Percentiles rank a stretch among this genome's conserved stretches.
These are phyloP conservation scores for Leptestheria dahalacensis DNA, from an alignment of 1,140 invertebrate species.

Conservation along the genomic window DNA sequence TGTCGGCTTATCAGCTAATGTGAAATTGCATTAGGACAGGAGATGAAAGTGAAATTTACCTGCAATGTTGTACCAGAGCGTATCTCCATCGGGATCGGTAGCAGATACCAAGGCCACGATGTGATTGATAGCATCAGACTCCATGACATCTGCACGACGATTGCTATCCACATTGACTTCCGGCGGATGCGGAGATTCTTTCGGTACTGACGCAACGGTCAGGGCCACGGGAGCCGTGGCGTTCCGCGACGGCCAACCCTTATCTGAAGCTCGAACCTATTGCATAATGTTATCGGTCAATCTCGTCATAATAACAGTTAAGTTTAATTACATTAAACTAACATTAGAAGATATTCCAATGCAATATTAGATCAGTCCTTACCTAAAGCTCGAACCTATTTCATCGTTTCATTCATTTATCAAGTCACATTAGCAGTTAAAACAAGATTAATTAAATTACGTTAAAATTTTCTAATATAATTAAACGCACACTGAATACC, in stretches of 20 bases:
- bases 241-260: conserved; percentile 49
- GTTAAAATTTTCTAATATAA: too few relatives aligned
- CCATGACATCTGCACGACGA: conserved; percentile 54
- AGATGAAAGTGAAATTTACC: conserved; percentile 39
- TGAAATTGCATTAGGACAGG: not conserved
- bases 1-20: not conserved
- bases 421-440: too few relatives aligned
- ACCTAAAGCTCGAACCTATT: too few relatives aligned
- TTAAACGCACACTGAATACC: too few relatives aligned
- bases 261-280: conserved; percentile 67
- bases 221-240: conserved; percentile 46
- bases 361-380: too few relatives aligned
- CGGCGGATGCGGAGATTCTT: conserved; percentile 38
- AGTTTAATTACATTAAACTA: too few relatives aligned
- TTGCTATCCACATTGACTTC: conserved; percentile 26
- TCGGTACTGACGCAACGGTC: conserved; percentile 24
- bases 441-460: too few relatives aligned
- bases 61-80: conserved; percentile 76
- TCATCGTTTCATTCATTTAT: too few relatives aligned
- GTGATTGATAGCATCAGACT: conserved; percentile 68
- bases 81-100: conserved; percentile 62
- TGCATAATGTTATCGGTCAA: too few relatives aligned
- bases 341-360: too few relatives aligned
- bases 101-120: conserved; percentile 66
- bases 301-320: too few relatives aligned